Evolutionary conservation across 2,888 invertebrate genomes (phyloP).

Genomic region (Drosophila lacicola): DNA sequence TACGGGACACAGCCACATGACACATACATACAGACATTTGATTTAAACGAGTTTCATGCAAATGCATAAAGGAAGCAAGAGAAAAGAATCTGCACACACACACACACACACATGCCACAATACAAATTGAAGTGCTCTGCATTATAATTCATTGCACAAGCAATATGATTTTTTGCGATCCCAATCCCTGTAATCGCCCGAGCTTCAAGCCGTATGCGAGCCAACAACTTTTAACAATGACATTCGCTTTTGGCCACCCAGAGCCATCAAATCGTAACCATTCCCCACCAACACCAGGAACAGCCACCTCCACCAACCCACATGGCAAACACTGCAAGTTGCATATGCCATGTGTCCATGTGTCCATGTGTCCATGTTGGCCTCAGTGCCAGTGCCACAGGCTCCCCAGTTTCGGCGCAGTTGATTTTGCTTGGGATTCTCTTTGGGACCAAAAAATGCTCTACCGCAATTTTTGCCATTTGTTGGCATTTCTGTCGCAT

Average conservation of each 20-base stretch:
- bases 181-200: conserved; percentile 16
- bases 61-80: conserved; percentile 25
- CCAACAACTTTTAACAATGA: conserved; percentile 58
- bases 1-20: conserved; percentile 3
- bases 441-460: conserved; percentile 34
- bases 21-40: conserved; percentile 2
- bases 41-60: conserved; percentile 40
- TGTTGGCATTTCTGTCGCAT: conserved; percentile 51
- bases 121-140: conserved; percentile 63
- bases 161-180: conserved; percentile 58
- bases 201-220: conserved; percentile 22
- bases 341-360: conserved; percentile 48
- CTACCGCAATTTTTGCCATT: conserved; percentile 57
- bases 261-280: conserved; percentile 18
- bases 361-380: conserved; percentile 43
- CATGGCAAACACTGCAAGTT: conserved; percentile 43
- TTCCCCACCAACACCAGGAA: too few relatives aligned
- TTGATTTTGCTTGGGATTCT: conserved; percentile 7
- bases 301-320: background rate
- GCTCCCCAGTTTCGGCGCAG: conserved; percentile 4
- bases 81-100: conserved; percentile 23
- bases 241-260: conserved; percentile 54
- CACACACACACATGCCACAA: conserved; percentile 35
- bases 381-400: conserved; percentile 22
- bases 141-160: conserved; percentile 72